Evolutionary conservation across 2,797 vertebrate species (phyloP).

Genomic region (Gadopsis bispinosus): DNA sequence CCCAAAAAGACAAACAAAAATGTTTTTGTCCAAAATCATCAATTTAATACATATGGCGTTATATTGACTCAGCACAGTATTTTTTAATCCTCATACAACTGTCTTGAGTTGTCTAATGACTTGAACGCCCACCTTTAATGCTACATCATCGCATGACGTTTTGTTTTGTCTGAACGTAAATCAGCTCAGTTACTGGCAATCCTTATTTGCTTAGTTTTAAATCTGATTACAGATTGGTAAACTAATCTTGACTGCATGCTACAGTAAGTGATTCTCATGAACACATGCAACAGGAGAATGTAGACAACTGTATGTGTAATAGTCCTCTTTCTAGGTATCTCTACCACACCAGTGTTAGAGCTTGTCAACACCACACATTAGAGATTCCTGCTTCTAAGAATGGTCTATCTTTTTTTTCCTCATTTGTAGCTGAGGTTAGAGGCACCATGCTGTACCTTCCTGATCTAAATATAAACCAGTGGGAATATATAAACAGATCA

Average conservation of each 20-base stretch:
- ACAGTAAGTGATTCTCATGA: neutral
- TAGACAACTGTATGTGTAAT: neutral
- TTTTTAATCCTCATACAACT: neutral
- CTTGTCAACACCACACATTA: conserved; percentile 33
- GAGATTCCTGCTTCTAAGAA: conserved; percentile 49
- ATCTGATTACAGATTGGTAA: neutral
- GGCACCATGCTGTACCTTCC: conserved; percentile 43
- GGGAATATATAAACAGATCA: conserved; percentile 70
- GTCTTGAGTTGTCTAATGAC: neutral
- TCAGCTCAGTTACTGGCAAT: neutral
- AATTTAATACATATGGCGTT: neutral
- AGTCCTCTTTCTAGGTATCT: neutral
- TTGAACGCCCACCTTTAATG: neutral
- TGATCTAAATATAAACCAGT: conserved; percentile 75
- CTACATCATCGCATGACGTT: neutral
- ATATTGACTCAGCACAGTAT: neutral
- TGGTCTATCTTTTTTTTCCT: conserved; percentile 34
- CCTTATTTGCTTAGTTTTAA: neutral
- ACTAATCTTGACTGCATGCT: neutral
- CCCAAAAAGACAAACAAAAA: no score
- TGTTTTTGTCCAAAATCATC: no score
- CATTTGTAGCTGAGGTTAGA: conserved; percentile 43
- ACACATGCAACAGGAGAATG: neutral
- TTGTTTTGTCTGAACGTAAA: neutral
- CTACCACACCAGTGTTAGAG: neutral